Conservation (phyloP, 2,113 vertebrate species). For the Oceanites oceanicus region DNA sequence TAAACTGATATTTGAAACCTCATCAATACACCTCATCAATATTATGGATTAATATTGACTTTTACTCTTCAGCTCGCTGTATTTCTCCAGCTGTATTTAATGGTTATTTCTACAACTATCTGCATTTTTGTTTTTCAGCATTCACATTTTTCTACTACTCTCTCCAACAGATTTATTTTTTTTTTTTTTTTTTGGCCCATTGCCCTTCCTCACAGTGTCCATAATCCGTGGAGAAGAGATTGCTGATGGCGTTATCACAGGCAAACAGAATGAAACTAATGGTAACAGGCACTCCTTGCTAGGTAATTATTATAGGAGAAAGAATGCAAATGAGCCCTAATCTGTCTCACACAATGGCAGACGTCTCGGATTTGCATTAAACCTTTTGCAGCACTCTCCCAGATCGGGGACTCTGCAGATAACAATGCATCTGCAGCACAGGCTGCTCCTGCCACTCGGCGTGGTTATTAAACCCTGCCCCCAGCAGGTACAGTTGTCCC, state of each 20-base stretch:
- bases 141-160: constrained; percentile 19
- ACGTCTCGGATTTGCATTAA: constrained; percentile 77
- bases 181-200: constrained; percentile 37
- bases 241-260: constrained; percentile 56
- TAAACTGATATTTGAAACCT: not conserved
- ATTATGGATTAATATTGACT: constrained; percentile 16
- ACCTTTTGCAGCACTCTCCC: constrained; percentile 55
- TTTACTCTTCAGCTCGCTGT: not conserved
- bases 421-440: constrained; percentile 48
- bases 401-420: constrained; percentile 29
- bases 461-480: not conserved
- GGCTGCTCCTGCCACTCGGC: not conserved
- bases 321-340: constrained; percentile 80
- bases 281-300: constrained; percentile 67
- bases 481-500: constrained; percentile 59
- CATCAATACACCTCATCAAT: not conserved
- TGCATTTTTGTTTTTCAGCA: constrained; percentile 44
- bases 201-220: constrained; percentile 60
- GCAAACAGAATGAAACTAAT: constrained; percentile 68
- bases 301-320: constrained; percentile 74
- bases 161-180: not conserved
- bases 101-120: constrained; percentile 8
- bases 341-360: constrained; percentile 75
- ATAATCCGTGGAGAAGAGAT: constrained; percentile 37
- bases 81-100: constrained; percentile 43